These are phyloP conservation scores for Cassiopea xamachana DNA, from an alignment of 30 jellyfish, hydroid and myxozoan species.

Conservation along the genomic window DNA sequence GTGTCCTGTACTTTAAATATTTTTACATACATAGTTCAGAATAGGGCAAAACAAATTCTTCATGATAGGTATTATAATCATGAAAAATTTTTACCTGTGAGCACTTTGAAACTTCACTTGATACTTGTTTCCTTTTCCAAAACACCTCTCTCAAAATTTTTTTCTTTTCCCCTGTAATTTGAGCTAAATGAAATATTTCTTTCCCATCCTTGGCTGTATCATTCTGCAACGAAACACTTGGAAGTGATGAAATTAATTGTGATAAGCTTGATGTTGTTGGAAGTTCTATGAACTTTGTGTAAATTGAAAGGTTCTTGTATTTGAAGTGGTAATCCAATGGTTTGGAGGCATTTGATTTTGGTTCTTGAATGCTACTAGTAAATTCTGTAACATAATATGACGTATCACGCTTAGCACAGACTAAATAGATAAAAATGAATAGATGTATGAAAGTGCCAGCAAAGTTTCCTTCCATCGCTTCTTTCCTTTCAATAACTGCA, in stretches of 20 bases:
- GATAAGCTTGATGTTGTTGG: background rate
- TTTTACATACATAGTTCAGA: no score
- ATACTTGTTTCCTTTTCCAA: background rate
- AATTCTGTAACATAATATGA: background rate
- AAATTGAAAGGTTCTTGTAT: background rate
- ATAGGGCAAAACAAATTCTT: no score
- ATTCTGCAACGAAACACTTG: background rate
- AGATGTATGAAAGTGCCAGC: background rate
- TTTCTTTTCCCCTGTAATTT: background rate
- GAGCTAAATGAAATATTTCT: background rate
- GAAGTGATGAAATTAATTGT: background rate
- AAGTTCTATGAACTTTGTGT: background rate
- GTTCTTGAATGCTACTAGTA: background rate
- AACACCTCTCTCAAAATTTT: background rate
- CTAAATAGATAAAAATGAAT: no score
- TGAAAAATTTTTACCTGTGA: background rate
- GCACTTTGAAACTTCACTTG: background rate
- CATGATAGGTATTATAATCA: background rate
- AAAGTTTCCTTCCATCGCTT: background rate
- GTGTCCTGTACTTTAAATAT: no score
- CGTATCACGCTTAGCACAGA: background rate
- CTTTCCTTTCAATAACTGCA: background rate
- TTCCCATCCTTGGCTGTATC: background rate
- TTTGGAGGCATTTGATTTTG: background rate
- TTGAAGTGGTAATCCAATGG: background rate